Percentiles rank a stretch among this genome's conserved stretches.
These are phyloP conservation scores for Epizoanthus fatuus DNA, from an alignment of 92 coral and sea anemone species.

Conservation along the genomic window DNA sequence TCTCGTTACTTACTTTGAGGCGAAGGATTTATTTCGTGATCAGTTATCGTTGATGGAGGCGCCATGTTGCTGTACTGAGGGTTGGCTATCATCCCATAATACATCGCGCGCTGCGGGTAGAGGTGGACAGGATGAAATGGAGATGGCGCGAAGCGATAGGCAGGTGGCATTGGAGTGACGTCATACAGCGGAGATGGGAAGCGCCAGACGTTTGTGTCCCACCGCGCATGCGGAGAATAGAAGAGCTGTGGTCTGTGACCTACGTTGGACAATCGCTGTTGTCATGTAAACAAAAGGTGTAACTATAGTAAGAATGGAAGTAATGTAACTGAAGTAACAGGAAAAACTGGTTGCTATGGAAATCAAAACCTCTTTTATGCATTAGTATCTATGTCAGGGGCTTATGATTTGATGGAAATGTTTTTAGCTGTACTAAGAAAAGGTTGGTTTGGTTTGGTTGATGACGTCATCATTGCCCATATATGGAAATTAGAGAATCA, in stretches of 20 bases:
- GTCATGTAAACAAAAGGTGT: not conserved
- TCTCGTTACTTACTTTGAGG: constrained; percentile 5
- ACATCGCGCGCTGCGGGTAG: constrained; percentile 30
- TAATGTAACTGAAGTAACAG: too few species aligned
- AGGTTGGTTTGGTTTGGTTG: too few species aligned
- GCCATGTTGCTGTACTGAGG: not conserved
- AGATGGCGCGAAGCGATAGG: constrained; percentile 20
- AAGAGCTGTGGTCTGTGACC: constrained; percentile 1
- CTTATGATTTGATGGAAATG: too few species aligned
- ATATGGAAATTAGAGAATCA: too few species aligned
- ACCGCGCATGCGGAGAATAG: constrained; percentile 32
- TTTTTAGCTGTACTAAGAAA: too few species aligned
- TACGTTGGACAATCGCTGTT: constrained; percentile 21
- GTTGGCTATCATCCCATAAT: constrained; percentile 24
- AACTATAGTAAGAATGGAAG: too few species aligned
- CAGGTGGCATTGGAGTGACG: constrained; percentile 39
- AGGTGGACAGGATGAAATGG: not conserved
- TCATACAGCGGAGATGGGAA: constrained; percentile 32
- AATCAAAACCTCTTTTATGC: too few species aligned
- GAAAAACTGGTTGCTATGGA: too few species aligned
- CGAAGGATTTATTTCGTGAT: not conserved
- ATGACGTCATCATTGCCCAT: too few species aligned
- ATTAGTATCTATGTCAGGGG: too few species aligned
- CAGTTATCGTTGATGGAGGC: not conserved
- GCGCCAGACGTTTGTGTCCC: constrained; percentile 33